Conservation (phyloP, 1,140 invertebrate genomes). For the Pinna nobilis region DNA sequence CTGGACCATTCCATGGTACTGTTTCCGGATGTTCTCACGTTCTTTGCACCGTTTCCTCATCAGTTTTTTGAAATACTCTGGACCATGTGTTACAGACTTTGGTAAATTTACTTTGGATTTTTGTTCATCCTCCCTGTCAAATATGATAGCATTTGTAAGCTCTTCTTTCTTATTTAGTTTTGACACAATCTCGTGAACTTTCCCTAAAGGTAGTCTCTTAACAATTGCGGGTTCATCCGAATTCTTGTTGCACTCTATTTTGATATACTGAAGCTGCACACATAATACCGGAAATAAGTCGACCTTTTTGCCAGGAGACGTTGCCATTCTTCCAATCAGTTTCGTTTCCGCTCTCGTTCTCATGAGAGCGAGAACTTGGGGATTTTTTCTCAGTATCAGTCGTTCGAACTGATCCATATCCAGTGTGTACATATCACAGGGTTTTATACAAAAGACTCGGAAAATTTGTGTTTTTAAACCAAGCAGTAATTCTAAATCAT, state of each 20-base stretch:
- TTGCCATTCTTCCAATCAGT: conserved; percentile 6
- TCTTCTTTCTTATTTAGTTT: too few species aligned
- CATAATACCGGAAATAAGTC: neutral
- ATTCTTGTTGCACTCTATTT: neutral
- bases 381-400: neutral
- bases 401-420: neutral
- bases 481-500: conserved; percentile 12
- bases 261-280: neutral
- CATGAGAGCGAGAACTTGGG: neutral
- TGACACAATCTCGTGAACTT: too few species aligned
- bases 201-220: too few species aligned
- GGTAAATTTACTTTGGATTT: too few species aligned
- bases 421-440: neutral
- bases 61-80: neutral
- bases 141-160: too few species aligned
- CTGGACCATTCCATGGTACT: neutral
- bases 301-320: conserved; percentile 3
- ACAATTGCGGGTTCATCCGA: too few species aligned
- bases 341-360: conserved; percentile 9
- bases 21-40: too few species aligned
- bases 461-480: neutral
- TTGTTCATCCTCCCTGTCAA: too few species aligned
- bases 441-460: neutral
- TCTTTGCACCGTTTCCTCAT: neutral
- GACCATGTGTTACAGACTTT: neutral